Conservation (phyloP, 2,113 vertebrate genomes). For the Nannobrachium achirus region DNA sequence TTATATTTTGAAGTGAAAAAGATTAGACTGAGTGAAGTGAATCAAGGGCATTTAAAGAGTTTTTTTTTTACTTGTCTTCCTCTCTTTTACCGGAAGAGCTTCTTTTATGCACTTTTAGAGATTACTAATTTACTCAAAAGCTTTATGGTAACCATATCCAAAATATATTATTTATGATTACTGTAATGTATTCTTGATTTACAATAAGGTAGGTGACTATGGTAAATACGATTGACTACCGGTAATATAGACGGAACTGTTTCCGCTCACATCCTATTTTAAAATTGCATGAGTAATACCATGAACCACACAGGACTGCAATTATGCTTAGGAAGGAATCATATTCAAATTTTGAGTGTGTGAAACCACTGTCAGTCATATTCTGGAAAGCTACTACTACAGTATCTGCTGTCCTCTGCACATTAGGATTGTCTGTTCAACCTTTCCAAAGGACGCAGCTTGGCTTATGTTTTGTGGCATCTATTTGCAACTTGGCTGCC, state of each 20-base stretch:
- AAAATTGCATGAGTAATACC: too few species aligned
- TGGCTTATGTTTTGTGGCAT: not conserved
- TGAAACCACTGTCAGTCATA: not conserved
- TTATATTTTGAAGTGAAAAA: conserved; percentile 32
- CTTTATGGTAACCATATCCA: not conserved
- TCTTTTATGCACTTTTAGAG: not conserved
- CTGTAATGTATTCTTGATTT: not conserved
- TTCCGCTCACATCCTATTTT: too few species aligned
- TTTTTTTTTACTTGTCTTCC: not conserved
- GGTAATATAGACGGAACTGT: not conserved
- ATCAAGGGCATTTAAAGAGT: conserved; percentile 16
- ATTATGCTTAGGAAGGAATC: not conserved
- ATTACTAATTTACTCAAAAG: not conserved
- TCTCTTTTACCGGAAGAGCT: too few species aligned
- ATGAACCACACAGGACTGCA: not conserved
- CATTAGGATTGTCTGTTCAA: not conserved
- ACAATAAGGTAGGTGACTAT: too few species aligned
- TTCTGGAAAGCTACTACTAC: not conserved
- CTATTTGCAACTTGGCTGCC: not conserved
- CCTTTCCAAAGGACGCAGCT: not conserved
- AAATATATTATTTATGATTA: not conserved
- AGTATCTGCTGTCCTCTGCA: not conserved
- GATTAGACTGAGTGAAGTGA: conserved; percentile 5
- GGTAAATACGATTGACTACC: not conserved
- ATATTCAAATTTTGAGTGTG: not conserved